Evolutionary conservation across 2,888 invertebrate genomes (phyloP), one percentile per base, ranked within the genome.

Genomic region (Anodontia alba): DNA sequence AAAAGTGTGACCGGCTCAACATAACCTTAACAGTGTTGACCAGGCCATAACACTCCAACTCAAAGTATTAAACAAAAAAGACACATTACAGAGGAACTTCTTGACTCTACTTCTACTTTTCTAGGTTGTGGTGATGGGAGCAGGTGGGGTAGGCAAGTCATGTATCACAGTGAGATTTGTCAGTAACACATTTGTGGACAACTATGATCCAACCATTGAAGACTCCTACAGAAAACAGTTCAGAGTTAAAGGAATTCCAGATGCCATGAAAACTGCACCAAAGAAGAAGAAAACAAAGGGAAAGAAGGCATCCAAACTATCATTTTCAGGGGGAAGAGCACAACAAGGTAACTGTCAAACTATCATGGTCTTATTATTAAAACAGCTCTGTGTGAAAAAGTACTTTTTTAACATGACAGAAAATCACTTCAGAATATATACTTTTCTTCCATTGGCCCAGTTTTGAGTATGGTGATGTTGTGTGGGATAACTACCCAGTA

Each of bases 161-260:
- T 81, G 91, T 46, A 66, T 93, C 33, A 90, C 91, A 8, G 67
- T 90, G 5, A 87, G 87, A 36, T 92, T 87, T 76, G 86, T 86
- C 46, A 84, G 84, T 20, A 83, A 89, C 81, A 79, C 66, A 1
- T 93, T 93, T 89, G 84, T 92, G 7, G 90, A 90, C 8, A 78
- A 84, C 76, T 93, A 93, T 81, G 92, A 93, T 78, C 93, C 93
- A 36, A 92, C 92, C 12, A 91, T 92, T 46, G 93, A 93, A 71
- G 92, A 93, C 73, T 91, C 92, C 0, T 93, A 91, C 82, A 86
- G 92, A 54, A 93, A 93, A 83, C 86, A 89, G 81, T 84, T 92
- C 33, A 77, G 66, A 23, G 87, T 93, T 8, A 77, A 68, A 31
- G 91, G 91, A 17, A 88, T 86, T 42, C 79, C 86, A 15, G 80